A percentile compares a stretch with the other conserved stretches of the same genome.
Evolutionary conservation across 1,140 invertebrate species (phyloP).

Genomic region (Zaprionus inermis): DNA sequence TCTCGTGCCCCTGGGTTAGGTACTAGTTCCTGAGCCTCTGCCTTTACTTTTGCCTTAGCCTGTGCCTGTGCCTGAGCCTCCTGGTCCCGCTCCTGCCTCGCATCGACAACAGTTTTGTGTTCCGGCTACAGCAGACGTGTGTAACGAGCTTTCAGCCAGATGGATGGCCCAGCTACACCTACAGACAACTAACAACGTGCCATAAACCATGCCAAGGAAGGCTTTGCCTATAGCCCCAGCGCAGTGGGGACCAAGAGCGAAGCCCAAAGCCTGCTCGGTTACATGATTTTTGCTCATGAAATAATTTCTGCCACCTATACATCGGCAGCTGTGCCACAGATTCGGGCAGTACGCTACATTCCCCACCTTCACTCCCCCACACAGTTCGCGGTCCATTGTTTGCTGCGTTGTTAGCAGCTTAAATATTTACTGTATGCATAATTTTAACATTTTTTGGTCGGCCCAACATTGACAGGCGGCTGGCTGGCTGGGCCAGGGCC

Average conservation of each 20-base stretch:
- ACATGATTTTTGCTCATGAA: constrained; percentile 80
- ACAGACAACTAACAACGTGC: constrained; percentile 61
- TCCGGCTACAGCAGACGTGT: constrained; percentile 66
- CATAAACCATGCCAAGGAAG: constrained; percentile 76
- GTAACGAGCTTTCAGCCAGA: constrained; percentile 77
- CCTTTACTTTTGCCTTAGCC: too few relatives aligned
- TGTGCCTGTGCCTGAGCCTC: background rate
- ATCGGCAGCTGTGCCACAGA: constrained; percentile 48
- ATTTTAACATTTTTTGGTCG: constrained; percentile 63
- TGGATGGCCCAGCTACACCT: constrained; percentile 64
- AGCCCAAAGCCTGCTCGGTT: constrained; percentile 45
- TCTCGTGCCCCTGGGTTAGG: background rate
- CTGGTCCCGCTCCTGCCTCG: constrained; percentile 17
- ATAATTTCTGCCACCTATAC: constrained; percentile 65
- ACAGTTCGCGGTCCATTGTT: constrained; percentile 43
- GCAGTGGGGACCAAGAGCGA: constrained; percentile 4
- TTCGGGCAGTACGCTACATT: constrained; percentile 10
- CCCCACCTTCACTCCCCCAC: background rate
- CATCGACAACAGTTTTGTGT: constrained; percentile 50
- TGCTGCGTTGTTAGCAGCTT: constrained; percentile 72
- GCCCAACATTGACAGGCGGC: constrained; percentile 8
- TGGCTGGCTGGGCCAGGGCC: background rate
- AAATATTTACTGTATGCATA: constrained; percentile 82
- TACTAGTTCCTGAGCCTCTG: constrained; percentile 15
- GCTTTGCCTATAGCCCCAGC: constrained; percentile 22